Percentiles rank a stretch among this genome's conserved stretches.
phyloP scores from a whole-genome alignment of 2,113 vertebrate genomes.

The Oxygymnocypris stewartii region DNA sequence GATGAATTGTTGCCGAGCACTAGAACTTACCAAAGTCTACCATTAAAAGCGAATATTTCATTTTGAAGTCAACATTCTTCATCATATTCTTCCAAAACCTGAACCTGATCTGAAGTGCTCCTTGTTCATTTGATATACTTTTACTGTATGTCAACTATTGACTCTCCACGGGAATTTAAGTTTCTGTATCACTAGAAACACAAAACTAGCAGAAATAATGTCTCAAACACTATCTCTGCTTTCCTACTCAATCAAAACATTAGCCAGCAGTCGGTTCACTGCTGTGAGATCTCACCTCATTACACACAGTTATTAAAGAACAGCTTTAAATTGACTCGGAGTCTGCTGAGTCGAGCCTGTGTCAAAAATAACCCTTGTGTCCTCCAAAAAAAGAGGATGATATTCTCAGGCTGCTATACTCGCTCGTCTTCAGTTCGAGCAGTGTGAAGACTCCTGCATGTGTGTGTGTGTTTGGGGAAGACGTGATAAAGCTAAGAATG shows the following conservation, averaged over 20 bases:
- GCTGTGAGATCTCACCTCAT: slow-evolving; percentile 33
- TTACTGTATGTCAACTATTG: background rate
- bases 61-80: background rate
- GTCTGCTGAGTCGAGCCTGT: slow-evolving; percentile 46
- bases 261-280: slow-evolving; percentile 14
- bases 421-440: background rate
- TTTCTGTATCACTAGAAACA: background rate
- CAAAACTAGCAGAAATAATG: background rate
- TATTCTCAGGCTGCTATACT: slow-evolving; percentile 19
- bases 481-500: background rate
- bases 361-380: slow-evolving; percentile 49
- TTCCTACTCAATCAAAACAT: background rate
- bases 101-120: background rate
- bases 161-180: background rate
- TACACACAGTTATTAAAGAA: slow-evolving; percentile 35
- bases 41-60: background rate
- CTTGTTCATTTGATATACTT: background rate
- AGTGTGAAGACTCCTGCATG: background rate
- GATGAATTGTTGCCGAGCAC: too few species aligned
- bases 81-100: background rate
- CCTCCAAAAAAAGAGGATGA: slow-evolving; percentile 36
- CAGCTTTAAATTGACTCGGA: background rate
- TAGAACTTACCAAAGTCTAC: background rate
- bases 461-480: slow-evolving; percentile 4
- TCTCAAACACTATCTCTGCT: background rate